A percentile compares a stretch with the other conserved stretches of the same genome.
These are phyloP conservation scores for Vespertilio murinus DNA, from an alignment of 2,797 vertebrate species.

Conservation along the genomic window DNA sequence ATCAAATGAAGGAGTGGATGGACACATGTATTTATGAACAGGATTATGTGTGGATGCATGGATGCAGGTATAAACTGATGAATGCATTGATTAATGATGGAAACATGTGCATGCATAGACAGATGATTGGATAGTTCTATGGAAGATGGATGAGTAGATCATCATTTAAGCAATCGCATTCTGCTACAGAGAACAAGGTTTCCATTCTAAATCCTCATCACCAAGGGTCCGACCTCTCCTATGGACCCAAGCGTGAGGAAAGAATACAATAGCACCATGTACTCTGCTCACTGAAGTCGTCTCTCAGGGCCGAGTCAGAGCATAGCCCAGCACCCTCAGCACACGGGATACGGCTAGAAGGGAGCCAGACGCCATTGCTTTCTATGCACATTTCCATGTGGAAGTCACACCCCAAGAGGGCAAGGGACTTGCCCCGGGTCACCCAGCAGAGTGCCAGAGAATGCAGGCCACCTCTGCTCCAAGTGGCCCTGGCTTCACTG, in stretches of 20 bases:
- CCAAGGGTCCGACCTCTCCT: not conserved
- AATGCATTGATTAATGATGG: too few relatives aligned
- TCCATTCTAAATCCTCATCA: not conserved
- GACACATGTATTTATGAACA: not conserved
- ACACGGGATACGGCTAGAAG: not conserved
- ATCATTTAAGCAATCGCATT: not conserved
- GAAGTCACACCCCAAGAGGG: not conserved
- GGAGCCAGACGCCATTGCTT: too few relatives aligned
- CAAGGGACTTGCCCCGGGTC: not conserved
- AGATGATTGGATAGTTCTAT: not conserved
- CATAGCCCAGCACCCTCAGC: not conserved
- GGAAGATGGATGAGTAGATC: not conserved
- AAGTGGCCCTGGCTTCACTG: too few relatives aligned
- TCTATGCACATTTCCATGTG: not conserved
- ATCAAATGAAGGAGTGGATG: not conserved
- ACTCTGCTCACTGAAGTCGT: rapidly evolving
- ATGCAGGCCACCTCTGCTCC: too few relatives aligned
- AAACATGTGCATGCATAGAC: not conserved
- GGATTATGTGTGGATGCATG: rapidly evolving
- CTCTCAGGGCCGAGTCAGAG: not conserved
- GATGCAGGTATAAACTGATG: not conserved
- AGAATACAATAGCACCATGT: not conserved
- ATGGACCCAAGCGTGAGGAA: not conserved
- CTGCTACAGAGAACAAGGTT: not conserved
- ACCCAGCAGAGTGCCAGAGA: not conserved